phyloP scores from a whole-genome alignment of 2,113 vertebrate species.

The Oreocharis arfaki region DNA sequence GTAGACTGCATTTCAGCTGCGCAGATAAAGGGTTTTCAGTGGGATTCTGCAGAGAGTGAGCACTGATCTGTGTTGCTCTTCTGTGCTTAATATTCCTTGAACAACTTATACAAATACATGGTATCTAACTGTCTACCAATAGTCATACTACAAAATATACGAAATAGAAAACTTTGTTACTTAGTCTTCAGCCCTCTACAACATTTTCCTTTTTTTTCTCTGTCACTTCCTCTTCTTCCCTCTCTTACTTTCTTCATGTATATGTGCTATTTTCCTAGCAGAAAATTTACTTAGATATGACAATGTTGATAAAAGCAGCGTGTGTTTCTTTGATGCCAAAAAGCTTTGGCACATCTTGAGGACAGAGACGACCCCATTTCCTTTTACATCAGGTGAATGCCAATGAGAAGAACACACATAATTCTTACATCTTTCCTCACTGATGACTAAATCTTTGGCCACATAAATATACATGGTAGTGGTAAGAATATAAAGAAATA shows the following conservation, averaged over 20 bases:
- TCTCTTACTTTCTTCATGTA: neutral
- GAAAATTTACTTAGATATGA: neutral
- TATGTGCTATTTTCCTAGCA: neutral
- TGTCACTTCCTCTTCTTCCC: neutral
- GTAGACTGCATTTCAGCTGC: neutral
- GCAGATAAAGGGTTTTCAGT: neutral
- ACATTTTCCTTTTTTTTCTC: neutral
- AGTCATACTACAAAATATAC: neutral
- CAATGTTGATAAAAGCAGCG: neutral
- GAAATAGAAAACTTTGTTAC: neutral
- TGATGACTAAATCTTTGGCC: neutral
- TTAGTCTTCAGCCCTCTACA: fast-evolving
- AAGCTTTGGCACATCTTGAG: neutral
- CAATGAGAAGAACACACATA: neutral
- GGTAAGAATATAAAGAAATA: neutral
- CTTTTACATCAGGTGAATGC: neutral
- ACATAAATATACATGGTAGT: neutral
- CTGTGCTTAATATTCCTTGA: neutral
- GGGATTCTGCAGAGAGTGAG: neutral
- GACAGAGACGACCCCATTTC: fast-evolving
- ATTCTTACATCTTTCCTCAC: neutral
- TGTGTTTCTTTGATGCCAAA: neutral
- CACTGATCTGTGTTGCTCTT: neutral
- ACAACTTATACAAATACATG: fast-evolving
- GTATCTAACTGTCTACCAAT: neutral